Conservation (phyloP, 2,888 invertebrate species). For the Rhogogaster chlorosoma region DNA sequence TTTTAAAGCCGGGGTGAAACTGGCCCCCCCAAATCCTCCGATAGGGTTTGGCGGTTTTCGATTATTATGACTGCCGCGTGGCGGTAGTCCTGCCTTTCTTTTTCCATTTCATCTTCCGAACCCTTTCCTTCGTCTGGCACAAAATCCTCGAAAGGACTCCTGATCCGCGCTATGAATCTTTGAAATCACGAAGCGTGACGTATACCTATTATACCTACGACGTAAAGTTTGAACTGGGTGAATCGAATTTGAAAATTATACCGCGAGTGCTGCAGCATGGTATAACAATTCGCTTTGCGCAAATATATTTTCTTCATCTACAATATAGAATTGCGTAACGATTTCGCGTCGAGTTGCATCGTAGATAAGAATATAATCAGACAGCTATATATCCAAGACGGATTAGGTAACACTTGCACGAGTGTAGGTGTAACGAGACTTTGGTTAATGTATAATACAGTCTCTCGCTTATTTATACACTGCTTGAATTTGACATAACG, state of each 20-base stretch:
- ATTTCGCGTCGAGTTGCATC: conserved; percentile 34
- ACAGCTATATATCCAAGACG: background rate
- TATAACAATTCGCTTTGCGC: background rate
- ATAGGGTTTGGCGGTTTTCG: conserved; percentile 11
- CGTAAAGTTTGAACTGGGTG: background rate
- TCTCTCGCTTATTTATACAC: background rate
- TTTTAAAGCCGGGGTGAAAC: background rate
- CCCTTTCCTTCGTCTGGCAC: background rate
- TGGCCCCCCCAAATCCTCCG: background rate
- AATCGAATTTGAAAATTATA: background rate
- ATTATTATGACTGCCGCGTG: background rate
- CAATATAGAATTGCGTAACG: background rate
- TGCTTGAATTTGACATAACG: background rate
- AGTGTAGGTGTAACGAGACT: background rate
- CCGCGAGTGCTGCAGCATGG: background rate
- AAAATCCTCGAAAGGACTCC: background rate
- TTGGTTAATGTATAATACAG: background rate
- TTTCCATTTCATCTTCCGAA: background rate
- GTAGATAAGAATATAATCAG: conserved; percentile 30
- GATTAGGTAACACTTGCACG: conserved; percentile 11
- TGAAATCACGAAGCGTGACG: conserved; percentile 8
- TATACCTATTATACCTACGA: background rate
- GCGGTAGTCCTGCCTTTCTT: background rate
- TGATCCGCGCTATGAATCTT: background rate
- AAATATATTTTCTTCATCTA: background rate